Conservation (phyloP, 2,888 invertebrate genomes). For the Uropetala carovei region DNA sequence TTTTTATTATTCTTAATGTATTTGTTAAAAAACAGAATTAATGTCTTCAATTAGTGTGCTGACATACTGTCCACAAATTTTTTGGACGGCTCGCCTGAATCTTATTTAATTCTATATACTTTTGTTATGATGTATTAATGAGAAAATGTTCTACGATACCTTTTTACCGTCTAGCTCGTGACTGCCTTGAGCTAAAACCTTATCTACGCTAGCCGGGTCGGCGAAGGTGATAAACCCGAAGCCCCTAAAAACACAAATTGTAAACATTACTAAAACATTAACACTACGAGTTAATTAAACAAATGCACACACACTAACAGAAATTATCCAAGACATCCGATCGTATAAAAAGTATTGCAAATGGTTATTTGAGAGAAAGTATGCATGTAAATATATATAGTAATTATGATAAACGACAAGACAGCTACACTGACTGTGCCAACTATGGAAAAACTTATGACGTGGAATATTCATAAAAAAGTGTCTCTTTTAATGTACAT, state of each 20-base stretch:
- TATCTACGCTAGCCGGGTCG: slow-evolving; percentile 98
- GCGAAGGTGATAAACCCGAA: slow-evolving; percentile 99
- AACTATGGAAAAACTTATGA: slow-evolving; percentile 52
- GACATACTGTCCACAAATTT: background rate
- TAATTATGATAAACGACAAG: slow-evolving; percentile 59
- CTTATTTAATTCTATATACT: background rate
- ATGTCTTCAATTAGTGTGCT: too few species aligned
- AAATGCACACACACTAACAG: slow-evolving; percentile 66
- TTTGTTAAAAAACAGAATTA: too few species aligned
- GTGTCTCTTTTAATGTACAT: slow-evolving; percentile 26
- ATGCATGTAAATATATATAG: slow-evolving; percentile 4
- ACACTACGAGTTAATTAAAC: slow-evolving; percentile 61
- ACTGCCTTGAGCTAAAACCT: slow-evolving; percentile 98
- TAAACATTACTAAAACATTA: slow-evolving; percentile 67
- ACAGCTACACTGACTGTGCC: slow-evolving; percentile 62
- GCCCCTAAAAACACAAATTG: slow-evolving; percentile 83
- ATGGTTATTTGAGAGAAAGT: slow-evolving; percentile 60
- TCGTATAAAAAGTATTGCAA: slow-evolving; percentile 32
- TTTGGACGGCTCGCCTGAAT: slow-evolving; percentile 32
- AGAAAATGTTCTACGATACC: slow-evolving; percentile 78
- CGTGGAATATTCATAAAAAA: slow-evolving; percentile 50
- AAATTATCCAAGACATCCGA: slow-evolving; percentile 61
- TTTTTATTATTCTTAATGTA: too few species aligned
- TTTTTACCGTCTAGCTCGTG: slow-evolving; percentile 99
- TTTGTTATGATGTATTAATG: slow-evolving; percentile 50